Evolutionary conservation across 2,888 invertebrate genomes (phyloP).

Genomic region (Ectobius pallidus): DNA sequence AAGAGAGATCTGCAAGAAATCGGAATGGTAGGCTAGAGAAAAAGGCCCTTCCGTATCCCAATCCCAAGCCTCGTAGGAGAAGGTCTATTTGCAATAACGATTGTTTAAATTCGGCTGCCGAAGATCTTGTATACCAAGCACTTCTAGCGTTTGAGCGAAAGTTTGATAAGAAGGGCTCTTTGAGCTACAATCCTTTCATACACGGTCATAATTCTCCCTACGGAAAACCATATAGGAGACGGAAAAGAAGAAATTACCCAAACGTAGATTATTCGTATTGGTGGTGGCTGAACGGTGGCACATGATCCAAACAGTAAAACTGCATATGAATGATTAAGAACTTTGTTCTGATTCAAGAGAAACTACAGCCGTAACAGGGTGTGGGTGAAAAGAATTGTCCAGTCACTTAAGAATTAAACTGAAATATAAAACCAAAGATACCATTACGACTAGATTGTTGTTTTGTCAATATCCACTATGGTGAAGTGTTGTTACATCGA

Average conservation of each 20-base stretch:
- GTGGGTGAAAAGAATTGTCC: too few relatives aligned
- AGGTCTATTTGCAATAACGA: neutral
- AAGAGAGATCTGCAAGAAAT: neutral
- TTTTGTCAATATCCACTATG: too few relatives aligned
- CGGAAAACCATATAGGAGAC: too few relatives aligned
- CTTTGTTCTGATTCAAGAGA: too few relatives aligned
- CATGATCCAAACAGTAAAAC: too few relatives aligned
- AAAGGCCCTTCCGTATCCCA: neutral
- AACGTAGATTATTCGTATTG: neutral
- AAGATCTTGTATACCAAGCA: neutral
- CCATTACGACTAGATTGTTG: too few relatives aligned
- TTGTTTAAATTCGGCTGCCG: neutral
- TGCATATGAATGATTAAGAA: too few relatives aligned
- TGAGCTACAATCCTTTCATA: neutral
- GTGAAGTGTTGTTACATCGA: too few relatives aligned
- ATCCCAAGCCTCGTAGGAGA: neutral
- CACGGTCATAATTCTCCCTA: too few relatives aligned
- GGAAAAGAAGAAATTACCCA: neutral
- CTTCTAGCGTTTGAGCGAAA: neutral
- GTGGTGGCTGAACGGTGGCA: constrained; percentile 15
- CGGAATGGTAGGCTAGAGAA: neutral
- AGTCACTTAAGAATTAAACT: too few relatives aligned
- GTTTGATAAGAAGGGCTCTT: neutral
- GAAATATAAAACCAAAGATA: too few relatives aligned
- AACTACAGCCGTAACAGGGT: too few relatives aligned